A percentile compares a stretch with the other conserved stretches of the same genome.
These are phyloP conservation scores for Cardiocondyla obscurior DNA, from an alignment of 1,140 invertebrate genomes.

Conservation along the genomic window DNA sequence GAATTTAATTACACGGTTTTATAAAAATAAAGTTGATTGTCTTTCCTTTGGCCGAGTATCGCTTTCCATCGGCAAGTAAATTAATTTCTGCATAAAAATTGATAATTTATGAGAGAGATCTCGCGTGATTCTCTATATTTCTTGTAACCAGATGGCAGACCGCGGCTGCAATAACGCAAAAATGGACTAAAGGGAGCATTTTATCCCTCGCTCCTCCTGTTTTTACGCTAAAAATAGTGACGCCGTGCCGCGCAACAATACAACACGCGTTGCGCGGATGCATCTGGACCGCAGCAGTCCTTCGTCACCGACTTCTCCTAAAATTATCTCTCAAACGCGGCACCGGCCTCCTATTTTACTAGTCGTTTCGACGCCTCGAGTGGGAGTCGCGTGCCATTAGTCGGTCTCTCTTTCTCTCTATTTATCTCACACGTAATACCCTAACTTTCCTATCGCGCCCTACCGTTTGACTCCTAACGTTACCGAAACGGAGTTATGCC, in stretches of 20 bases:
- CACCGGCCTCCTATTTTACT: slow-evolving; percentile 45
- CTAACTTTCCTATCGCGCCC: slow-evolving; percentile 32
- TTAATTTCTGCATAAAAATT: too few species aligned
- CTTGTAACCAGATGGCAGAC: background rate
- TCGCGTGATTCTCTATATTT: background rate
- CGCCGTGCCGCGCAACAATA: slow-evolving; percentile 69
- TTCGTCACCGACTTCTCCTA: slow-evolving; percentile 49
- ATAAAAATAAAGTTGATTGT: too few species aligned
- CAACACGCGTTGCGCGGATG: slow-evolving; percentile 58
- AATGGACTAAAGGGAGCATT: slow-evolving; percentile 31
- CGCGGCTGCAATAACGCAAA: slow-evolving; percentile 17
- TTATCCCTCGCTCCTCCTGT: slow-evolving; percentile 25
- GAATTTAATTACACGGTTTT: too few species aligned
- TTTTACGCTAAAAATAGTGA: slow-evolving; percentile 73
- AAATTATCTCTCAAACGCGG: slow-evolving; percentile 62
- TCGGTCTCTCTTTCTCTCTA: slow-evolving; percentile 32
- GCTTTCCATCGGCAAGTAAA: too few species aligned
- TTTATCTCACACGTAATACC: slow-evolving; percentile 37
- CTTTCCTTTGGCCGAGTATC: too few species aligned
- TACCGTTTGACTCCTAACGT: slow-evolving; percentile 17
- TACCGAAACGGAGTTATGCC: slow-evolving; percentile 7
- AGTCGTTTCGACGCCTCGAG: slow-evolving; percentile 49
- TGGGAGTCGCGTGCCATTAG: slow-evolving; percentile 61
- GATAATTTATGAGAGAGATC: background rate
- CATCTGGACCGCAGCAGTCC: slow-evolving; percentile 69